Base-by-base conservation (phyloP, 2,113 vertebrate genomes). In the Haemorhous mexicanus region DNA sequence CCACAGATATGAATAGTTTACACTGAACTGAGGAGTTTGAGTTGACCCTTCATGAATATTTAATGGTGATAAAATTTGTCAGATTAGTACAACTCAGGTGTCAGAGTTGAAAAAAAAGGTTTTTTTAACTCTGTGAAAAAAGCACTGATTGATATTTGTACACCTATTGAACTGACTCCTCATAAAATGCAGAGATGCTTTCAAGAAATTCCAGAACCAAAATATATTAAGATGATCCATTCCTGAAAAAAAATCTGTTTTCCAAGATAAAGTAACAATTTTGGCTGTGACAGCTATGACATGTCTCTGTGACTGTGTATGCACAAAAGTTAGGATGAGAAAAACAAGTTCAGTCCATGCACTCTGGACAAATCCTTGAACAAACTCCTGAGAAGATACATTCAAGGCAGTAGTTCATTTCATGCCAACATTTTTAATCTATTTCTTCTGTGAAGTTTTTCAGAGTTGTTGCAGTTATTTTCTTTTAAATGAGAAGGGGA, bases 401-500 rank as follows among this genome's bases (percentile, higher is more conserved):
- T 87, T 85, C 28, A 67, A 72, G 66, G 63, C 46, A 61, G 37
- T 15, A 77, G 43, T 7, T 94, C 67, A 82, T 75, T 94, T 87
- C 47, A 49, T 73, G 50, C 72, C 77, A 89, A 44, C 39, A 43
- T 81, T 87, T 81, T 87, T 33, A 92, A 89, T 89, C 56, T 75
- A 26, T 66, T 91, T 95, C 50, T 90, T 84, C 50, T 64, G 20
- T 67, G 46, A 92, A 92, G 75, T 91, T 89, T 89, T 79, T 14
- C 13, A 63, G 67, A 91, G 55, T 44, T 82, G 27, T 64, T 68
- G 15, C 12, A 55, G n/a, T 84, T 87, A 50, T 78, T 96, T 89
- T 55, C 82, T 95, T 89, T 95, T 93, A 89, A 95, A 97, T 73
- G 70, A 96, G 61, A 93, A 82, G 49, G 44, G 47, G 66, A 80